Evolutionary conservation across 2,888 invertebrate species (phyloP).

Genomic region (Endotricha flammealis): DNA sequence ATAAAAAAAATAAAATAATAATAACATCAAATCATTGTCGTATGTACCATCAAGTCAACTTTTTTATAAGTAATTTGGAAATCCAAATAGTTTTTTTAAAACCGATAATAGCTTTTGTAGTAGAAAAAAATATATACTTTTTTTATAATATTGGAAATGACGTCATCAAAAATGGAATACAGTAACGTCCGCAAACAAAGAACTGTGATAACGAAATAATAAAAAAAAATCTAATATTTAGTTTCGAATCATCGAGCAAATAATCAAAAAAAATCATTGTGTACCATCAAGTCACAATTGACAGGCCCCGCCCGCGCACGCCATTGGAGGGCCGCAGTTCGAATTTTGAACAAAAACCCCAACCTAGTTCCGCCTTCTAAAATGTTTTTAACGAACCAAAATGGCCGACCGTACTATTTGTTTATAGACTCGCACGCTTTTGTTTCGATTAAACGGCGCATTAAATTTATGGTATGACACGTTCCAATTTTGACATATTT

Average conservation of each 20-base stretch:
- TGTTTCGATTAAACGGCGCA: slow-evolving; percentile 35
- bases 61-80: too few species aligned
- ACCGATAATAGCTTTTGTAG: too few species aligned
- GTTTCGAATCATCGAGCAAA: slow-evolving; percentile 41
- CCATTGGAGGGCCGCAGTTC: slow-evolving; percentile 69
- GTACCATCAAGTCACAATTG: slow-evolving; percentile 68
- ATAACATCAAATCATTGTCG: too few species aligned
- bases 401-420: slow-evolving; percentile 71
- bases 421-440: slow-evolving; percentile 45
- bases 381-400: slow-evolving; percentile 72
- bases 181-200: slow-evolving; percentile 3
- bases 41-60: too few species aligned
- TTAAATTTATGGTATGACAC: slow-evolving; percentile 30
- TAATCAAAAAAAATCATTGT: slow-evolving; percentile 60
- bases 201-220: slow-evolving; percentile 19
- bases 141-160: too few species aligned
- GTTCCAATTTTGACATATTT: slow-evolving; percentile 29
- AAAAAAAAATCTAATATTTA: slow-evolving; percentile 31
- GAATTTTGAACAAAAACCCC: slow-evolving; percentile 75
- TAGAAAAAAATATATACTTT: too few species aligned
- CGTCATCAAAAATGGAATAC: slow-evolving; percentile 9
- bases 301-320: slow-evolving; percentile 72
- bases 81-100: too few species aligned
- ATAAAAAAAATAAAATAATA: too few species aligned
- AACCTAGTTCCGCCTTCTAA: slow-evolving; percentile 77